Evolutionary conservation across 1,140 invertebrate species (phyloP).

Genomic region (Conopomorpha cramerella): DNA sequence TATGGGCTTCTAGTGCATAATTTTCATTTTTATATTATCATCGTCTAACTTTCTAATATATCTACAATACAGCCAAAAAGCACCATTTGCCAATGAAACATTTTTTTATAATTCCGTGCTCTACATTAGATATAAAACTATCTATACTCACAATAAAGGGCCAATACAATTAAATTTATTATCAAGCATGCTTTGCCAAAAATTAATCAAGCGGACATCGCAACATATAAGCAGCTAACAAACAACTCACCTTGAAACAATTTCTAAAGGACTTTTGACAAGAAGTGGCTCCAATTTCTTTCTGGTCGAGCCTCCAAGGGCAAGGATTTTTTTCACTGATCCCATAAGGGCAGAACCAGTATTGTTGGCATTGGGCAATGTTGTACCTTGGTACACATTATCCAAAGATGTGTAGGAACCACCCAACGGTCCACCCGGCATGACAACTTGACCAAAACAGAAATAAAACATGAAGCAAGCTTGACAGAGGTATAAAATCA

Average conservation of each 20-base stretch:
- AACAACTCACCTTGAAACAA: conserved; percentile 21
- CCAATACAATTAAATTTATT: no score
- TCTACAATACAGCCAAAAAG: no score
- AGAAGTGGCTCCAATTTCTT: conserved; percentile 21
- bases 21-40: no score
- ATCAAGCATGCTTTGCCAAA: no score
- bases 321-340: conserved; percentile 14
- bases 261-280: conserved; percentile 13
- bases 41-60: no score
- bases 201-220: no score
- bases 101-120: no score
- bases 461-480: conserved; percentile 8
- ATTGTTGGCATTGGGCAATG: conserved; percentile 17
- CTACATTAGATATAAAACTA: no score
- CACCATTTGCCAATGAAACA: no score
- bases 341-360: conserved; percentile 1
- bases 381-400: conserved; percentile 16
- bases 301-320: conserved; percentile 12
- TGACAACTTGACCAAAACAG: conserved; percentile 28
- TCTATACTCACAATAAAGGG: no score
- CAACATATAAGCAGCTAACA: conserved; percentile 2
- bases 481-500: conserved; percentile 7
- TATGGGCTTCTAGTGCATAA: no score
- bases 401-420: conserved; percentile 20
- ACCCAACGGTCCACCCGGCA: conserved; percentile 24